phyloP scores from a whole-genome alignment of 53 echinoderm and acorn worm genomes.

The Stichopus horrens region DNA sequence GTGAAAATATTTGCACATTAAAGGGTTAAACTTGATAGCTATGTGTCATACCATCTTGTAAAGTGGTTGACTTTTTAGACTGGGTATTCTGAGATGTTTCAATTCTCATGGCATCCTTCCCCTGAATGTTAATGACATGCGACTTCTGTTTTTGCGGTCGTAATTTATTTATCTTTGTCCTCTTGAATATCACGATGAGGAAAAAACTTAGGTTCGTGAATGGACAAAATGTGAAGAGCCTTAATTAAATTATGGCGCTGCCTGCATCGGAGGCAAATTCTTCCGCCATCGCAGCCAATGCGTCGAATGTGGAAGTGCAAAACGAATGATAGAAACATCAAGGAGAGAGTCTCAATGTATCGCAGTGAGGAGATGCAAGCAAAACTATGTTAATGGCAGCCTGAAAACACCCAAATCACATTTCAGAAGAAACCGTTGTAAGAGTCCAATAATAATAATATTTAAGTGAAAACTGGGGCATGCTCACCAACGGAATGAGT shows the following conservation, averaged over 20 bases:
- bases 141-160: background rate
- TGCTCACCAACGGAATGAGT: too few species aligned
- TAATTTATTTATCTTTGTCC: background rate
- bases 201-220: background rate
- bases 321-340: background rate
- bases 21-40: background rate
- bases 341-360: too few species aligned
- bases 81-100: background rate
- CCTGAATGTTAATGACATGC: slow-evolving; percentile 2
- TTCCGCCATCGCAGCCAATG: background rate
- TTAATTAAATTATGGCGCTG: background rate
- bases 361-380: too few species aligned
- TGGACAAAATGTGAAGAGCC: background rate
- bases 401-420: too few species aligned
- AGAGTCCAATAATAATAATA: too few species aligned
- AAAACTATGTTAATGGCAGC: too few species aligned
- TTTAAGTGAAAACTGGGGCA: too few species aligned
- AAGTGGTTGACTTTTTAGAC: background rate
- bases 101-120: background rate
- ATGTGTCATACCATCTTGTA: background rate
- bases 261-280: background rate
- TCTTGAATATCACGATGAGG: background rate
- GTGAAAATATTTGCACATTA: too few species aligned
- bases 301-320: background rate
- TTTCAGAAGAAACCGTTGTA: too few species aligned